Evolutionary conservation across 2,888 invertebrate genomes (phyloP).

Genomic region (Agapostemon virescens): DNA sequence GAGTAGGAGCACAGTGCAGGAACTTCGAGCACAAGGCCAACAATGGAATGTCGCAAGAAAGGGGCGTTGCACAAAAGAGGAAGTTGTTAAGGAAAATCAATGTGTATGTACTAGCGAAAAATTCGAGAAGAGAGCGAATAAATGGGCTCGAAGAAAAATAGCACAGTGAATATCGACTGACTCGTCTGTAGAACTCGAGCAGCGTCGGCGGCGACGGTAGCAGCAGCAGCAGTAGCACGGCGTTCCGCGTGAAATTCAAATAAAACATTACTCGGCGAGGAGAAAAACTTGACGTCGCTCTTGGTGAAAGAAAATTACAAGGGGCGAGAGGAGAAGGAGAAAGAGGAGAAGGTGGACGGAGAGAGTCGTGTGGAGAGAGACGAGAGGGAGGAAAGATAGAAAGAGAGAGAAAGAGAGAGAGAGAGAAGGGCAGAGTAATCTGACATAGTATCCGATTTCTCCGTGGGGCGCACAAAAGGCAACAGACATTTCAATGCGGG

Average conservation of each 20-base stretch:
- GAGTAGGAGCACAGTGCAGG: neutral
- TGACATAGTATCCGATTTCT: slow-evolving; percentile 35
- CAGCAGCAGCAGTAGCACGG: neutral
- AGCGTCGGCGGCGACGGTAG: too few relatives aligned
- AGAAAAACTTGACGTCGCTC: neutral
- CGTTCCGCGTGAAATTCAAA: neutral
- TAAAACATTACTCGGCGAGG: neutral
- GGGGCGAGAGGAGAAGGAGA: too few relatives aligned
- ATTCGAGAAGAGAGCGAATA: neutral
- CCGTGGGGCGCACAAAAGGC: neutral
- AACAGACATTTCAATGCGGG: slow-evolving; percentile 13
- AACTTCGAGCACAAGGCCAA: neutral
- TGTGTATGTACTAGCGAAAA: neutral
- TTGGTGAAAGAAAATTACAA: neutral
- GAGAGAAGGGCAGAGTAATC: neutral
- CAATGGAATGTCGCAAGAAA: neutral
- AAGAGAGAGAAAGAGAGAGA: neutral
- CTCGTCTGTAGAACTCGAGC: neutral
- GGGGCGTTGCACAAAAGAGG: neutral
- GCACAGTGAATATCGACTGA: neutral
- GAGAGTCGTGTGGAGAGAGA: neutral
- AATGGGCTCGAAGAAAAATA: neutral
- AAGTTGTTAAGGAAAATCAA: neutral
- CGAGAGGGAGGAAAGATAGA: neutral
- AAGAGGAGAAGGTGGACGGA: neutral